phyloP scores from a whole-genome alignment of 2,113 vertebrate genomes.

The Otolemur garnettii region DNA sequence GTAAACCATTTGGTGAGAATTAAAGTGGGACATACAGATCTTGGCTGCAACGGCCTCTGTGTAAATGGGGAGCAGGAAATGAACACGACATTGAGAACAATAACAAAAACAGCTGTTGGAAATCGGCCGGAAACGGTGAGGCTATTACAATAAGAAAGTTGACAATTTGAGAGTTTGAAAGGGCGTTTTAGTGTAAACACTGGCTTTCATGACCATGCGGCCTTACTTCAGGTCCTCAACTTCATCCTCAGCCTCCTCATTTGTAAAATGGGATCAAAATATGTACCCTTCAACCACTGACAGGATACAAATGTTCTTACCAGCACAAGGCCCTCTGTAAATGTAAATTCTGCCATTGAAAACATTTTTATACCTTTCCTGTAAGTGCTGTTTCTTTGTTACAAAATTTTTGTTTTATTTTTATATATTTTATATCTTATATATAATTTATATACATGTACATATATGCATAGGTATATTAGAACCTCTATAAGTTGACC shows the following conservation, averaged over 20 bases:
- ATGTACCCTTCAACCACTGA: background rate
- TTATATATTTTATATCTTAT: background rate
- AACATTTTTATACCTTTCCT: background rate
- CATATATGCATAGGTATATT: too few relatives aligned
- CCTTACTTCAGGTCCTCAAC: background rate
- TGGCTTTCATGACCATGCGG: background rate
- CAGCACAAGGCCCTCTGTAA: background rate
- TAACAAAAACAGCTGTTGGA: constrained; percentile 68
- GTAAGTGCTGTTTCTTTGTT: background rate
- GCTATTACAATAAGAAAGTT: constrained; percentile 39
- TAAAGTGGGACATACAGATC: constrained; percentile 29
- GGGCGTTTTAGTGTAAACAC: background rate
- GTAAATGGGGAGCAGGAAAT: constrained; percentile 64
- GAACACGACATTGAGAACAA: constrained; percentile 32
- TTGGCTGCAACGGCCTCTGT: constrained; percentile 49
- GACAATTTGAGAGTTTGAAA: background rate
- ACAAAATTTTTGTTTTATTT: background rate
- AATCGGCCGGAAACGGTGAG: constrained; percentile 50
- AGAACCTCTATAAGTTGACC: too few relatives aligned
- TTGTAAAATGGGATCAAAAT: constrained; percentile 17
- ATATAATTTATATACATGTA: background rate
- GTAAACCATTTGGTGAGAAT: constrained; percentile 22
- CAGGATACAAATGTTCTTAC: background rate
- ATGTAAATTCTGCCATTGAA: background rate
- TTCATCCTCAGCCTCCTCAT: background rate